Evolutionary conservation across 2,888 invertebrate genomes (phyloP).

Genomic region (Limnephilus auricula): DNA sequence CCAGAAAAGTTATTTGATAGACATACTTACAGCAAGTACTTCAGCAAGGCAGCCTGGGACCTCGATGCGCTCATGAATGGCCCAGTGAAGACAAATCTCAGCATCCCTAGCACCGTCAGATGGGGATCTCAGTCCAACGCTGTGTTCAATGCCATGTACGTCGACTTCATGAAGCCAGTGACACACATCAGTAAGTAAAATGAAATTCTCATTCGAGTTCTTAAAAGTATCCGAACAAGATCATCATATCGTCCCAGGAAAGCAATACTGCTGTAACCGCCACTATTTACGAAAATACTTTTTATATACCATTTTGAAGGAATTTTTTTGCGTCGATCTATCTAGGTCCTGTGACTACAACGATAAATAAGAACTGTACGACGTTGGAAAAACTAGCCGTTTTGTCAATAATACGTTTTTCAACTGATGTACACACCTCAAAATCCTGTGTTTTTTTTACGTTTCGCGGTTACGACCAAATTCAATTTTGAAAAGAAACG

Average conservation of each 20-base stretch:
- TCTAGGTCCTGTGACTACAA: too few species aligned
- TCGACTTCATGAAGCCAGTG: conserved; percentile 91
- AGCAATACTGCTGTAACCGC: too few species aligned
- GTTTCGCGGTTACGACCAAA: too few species aligned
- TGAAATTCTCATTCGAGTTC: neutral
- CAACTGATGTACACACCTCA: too few species aligned
- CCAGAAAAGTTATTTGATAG: conserved; percentile 72
- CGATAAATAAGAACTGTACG: too few species aligned
- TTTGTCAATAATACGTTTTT: too few species aligned
- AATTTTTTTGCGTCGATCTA: too few species aligned
- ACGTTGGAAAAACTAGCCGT: too few species aligned
- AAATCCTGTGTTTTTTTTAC: too few species aligned
- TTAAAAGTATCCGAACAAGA: neutral
- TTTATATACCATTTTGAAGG: too few species aligned
- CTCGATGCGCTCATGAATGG: conserved; percentile 84
- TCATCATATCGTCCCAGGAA: neutral
- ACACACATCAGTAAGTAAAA: conserved; percentile 77
- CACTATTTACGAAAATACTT: too few species aligned
- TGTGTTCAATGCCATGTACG: conserved; percentile 80
- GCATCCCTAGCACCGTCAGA: conserved; percentile 79
- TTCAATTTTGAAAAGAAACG: too few species aligned
- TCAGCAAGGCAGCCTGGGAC: conserved; percentile 69
- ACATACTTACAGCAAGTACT: conserved; percentile 69
- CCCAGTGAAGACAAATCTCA: conserved; percentile 81
- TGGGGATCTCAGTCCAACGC: conserved; percentile 81